Percentiles rank a stretch among this genome's conserved stretches.
phyloP scores from a whole-genome alignment of 2,797 vertebrate genomes.

The Sternotherus odoratus region DNA sequence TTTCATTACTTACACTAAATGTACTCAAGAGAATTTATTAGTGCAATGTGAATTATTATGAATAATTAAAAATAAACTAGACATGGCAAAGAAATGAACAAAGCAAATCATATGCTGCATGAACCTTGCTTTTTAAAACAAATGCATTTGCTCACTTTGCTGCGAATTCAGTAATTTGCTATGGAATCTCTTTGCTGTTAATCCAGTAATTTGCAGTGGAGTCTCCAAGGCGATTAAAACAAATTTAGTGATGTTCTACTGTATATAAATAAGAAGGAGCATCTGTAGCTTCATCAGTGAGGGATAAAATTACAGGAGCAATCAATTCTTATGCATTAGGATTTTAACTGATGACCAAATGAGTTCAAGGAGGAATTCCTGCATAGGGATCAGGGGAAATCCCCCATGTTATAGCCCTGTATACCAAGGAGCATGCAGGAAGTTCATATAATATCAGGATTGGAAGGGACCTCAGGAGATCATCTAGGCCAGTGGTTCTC shows the following conservation, averaged over 20 bases:
- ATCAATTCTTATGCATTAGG: neutral
- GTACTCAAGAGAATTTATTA: constrained; percentile 74
- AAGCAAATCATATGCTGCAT: constrained; percentile 50
- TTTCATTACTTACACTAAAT: constrained; percentile 74
- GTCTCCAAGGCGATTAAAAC: constrained; percentile 41
- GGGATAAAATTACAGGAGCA: neutral
- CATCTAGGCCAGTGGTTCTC: too few relatives aligned
- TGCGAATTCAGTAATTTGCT: constrained; percentile 46
- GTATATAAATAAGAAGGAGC: constrained; percentile 34
- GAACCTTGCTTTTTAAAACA: constrained; percentile 18
- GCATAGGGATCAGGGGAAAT: neutral
- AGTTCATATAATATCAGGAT: neutral
- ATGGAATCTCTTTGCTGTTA: neutral
- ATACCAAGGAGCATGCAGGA: neutral
- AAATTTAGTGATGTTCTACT: constrained; percentile 50
- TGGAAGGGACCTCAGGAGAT: too few relatives aligned
- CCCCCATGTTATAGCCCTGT: neutral
- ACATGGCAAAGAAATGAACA: constrained; percentile 70
- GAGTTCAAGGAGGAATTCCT: neutral
- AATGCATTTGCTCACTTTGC: constrained; percentile 37
- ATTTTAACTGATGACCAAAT: neutral
- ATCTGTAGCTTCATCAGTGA: constrained; percentile 27
- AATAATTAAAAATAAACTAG: constrained; percentile 78
- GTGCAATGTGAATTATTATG: constrained; percentile 72
- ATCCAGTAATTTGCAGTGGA: neutral